These are phyloP conservation scores for Rhopalosiphum nymphaeae DNA, from an alignment of 2,888 invertebrate genomes.

Conservation along the genomic window DNA sequence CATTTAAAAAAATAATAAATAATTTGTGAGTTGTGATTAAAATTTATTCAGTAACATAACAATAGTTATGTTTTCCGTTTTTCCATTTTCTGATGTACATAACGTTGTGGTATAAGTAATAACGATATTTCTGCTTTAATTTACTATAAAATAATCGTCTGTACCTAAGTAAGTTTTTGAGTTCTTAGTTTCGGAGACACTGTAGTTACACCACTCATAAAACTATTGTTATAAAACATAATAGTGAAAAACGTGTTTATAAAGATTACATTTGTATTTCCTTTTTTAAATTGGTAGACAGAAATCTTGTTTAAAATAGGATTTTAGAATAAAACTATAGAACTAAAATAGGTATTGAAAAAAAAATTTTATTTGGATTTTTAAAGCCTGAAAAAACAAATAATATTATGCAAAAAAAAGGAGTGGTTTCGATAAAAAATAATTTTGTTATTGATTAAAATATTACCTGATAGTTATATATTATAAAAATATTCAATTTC, in stretches of 20 bases:
- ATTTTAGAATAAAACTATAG: not conserved
- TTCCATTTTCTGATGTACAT: not conserved
- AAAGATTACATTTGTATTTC: not conserved
- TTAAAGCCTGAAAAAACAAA: not conserved
- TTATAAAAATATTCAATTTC: too few relatives aligned
- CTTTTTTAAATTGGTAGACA: not conserved
- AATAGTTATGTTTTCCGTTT: not conserved
- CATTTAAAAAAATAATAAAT: not conserved
- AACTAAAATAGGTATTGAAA: not conserved
- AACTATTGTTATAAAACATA: not conserved
- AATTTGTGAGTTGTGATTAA: not conserved
- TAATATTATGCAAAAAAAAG: too few relatives aligned
- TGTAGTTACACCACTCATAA: not conserved
- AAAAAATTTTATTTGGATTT: not conserved
- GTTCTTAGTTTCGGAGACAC: not conserved
- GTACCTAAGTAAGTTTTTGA: not conserved
- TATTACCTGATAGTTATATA: not conserved
- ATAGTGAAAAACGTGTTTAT: not conserved
- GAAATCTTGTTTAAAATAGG: not conserved
- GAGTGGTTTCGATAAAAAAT: not conserved
- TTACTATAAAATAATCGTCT: not conserved
- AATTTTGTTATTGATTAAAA: not conserved
- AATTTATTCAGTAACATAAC: not conserved
- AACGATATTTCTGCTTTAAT: not conserved
- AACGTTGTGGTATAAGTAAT: not conserved